phyloP scores from a whole-genome alignment of 37 sponge, comb jelly and placozoan species.

The Axinella damicornis region DNA sequence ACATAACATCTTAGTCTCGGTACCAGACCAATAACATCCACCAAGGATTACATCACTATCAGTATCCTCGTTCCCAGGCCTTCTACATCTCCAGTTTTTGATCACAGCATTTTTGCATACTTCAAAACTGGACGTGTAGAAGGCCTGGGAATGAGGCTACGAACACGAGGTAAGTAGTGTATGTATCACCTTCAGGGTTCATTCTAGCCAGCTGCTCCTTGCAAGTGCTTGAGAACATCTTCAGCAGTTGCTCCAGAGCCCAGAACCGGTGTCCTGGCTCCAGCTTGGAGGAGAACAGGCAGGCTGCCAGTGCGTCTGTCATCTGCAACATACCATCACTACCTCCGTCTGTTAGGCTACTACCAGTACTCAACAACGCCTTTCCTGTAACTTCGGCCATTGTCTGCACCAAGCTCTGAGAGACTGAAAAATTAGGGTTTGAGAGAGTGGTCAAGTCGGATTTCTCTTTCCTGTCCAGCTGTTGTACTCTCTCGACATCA shows the following conservation, averaged over 20 bases:
- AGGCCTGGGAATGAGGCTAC: too few species aligned
- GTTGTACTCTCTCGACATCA: neutral
- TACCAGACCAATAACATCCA: too few species aligned
- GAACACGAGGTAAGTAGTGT: too few species aligned
- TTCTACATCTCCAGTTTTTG: too few species aligned
- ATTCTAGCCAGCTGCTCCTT: neutral
- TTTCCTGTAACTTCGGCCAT: conserved; percentile 26
- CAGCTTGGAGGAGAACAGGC: conserved; percentile 64
- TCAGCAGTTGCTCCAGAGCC: conserved; percentile 74
- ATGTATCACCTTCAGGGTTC: too few species aligned
- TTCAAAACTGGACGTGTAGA: too few species aligned
- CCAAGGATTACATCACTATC: too few species aligned
- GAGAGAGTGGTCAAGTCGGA: conserved; percentile 50
- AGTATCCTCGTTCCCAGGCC: too few species aligned
- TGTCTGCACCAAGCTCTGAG: conserved; percentile 53
- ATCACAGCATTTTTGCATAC: too few species aligned
- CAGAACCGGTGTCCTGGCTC: conserved; percentile 43
- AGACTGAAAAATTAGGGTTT: conserved; percentile 61
- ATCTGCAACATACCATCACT: conserved; percentile 23
- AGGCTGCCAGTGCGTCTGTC: conserved; percentile 78
- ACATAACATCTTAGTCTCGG: too few species aligned
- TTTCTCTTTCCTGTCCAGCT: neutral
- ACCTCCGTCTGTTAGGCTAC: neutral
- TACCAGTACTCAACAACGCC: neutral
- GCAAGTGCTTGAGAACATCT: conserved; percentile 27